These are phyloP conservation scores for Drosophila melanica DNA, from an alignment of 1,140 invertebrate species.

Conservation along the genomic window DNA sequence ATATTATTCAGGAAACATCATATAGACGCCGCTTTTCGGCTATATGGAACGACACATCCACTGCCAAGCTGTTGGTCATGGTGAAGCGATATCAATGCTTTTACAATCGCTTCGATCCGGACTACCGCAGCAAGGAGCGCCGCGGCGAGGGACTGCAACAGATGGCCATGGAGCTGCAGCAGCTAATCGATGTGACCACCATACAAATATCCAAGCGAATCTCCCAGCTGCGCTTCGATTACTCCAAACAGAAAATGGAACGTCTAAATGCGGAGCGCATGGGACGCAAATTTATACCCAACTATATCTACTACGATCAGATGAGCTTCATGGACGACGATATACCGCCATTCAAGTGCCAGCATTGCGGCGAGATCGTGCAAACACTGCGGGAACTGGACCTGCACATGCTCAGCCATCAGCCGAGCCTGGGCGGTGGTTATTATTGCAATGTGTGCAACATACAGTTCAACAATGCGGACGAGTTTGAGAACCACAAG, in stretches of 20 bases:
- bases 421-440: slow-evolving; percentile 59
- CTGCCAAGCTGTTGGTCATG: slow-evolving; percentile 68
- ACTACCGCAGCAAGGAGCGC: slow-evolving; percentile 79
- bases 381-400: slow-evolving; percentile 74
- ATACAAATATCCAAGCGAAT: slow-evolving; percentile 81
- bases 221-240: slow-evolving; percentile 78
- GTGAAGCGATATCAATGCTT: slow-evolving; percentile 77
- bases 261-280: slow-evolving; percentile 67
- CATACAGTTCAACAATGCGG: slow-evolving; percentile 62
- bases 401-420: slow-evolving; percentile 68
- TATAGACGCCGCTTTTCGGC: slow-evolving; percentile 76
- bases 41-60: slow-evolving; percentile 80
- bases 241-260: slow-evolving; percentile 78
- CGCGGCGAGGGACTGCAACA: slow-evolving; percentile 76
- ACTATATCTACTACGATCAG: slow-evolving; percentile 76
- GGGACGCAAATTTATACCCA: slow-evolving; percentile 68
- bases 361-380: slow-evolving; percentile 68
- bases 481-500: slow-evolving; percentile 74
- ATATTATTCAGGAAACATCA: slow-evolving; percentile 60
- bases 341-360: slow-evolving; percentile 79
- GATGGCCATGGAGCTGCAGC: slow-evolving; percentile 73
- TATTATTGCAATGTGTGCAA: slow-evolving; percentile 71
- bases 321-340: slow-evolving; percentile 80
- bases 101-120: slow-evolving; percentile 75
- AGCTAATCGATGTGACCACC: slow-evolving; percentile 73